A percentile compares a stretch with the other conserved stretches of the same genome.
Evolutionary conservation across 2,797 vertebrate genomes (phyloP).

Genomic region (Sebastes taczanowskii): DNA sequence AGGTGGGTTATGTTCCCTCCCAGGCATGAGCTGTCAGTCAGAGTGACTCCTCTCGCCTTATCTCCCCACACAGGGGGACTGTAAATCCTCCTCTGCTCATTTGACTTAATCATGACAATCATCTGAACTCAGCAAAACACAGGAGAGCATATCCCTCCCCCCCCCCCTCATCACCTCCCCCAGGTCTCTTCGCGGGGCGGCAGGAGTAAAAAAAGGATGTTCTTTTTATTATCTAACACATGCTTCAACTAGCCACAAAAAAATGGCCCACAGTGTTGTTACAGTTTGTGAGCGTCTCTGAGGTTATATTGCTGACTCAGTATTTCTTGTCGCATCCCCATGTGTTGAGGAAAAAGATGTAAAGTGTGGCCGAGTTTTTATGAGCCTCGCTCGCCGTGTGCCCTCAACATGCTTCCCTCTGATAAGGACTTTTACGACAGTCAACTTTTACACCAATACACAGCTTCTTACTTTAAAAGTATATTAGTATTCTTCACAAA

Average conservation of each 20-base stretch:
- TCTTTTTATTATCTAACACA: constrained; percentile 77
- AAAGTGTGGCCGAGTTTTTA: constrained; percentile 51
- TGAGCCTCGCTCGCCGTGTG: constrained; percentile 25
- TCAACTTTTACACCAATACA: constrained; percentile 20
- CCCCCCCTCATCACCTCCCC: constrained; percentile 34
- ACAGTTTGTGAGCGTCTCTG: not conserved
- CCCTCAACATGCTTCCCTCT: constrained; percentile 60
- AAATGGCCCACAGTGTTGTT: constrained; percentile 21
- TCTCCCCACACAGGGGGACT: constrained; percentile 78
- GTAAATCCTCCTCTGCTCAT: constrained; percentile 83
- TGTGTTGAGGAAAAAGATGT: constrained; percentile 32
- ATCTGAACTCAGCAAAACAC: constrained; percentile 82
- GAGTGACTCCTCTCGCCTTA: constrained; percentile 77
- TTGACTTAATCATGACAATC: constrained; percentile 83
- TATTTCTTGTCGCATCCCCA: constrained; percentile 15
- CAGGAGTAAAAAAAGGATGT: constrained; percentile 72
- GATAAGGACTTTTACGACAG: constrained; percentile 60
- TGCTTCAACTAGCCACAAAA: constrained; percentile 55
- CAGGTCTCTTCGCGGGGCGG: constrained; percentile 30
- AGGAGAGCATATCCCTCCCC: constrained; percentile 61
- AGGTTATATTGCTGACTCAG: constrained; percentile 39
- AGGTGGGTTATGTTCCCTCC: constrained; percentile 72
- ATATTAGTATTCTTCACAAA: not conserved
- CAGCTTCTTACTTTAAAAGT: not conserved
- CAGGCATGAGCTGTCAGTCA: constrained; percentile 74